Evolutionary conservation across 92 coral and sea anemone species (phyloP).

Genomic region (Micromussa lordhowensis): DNA sequence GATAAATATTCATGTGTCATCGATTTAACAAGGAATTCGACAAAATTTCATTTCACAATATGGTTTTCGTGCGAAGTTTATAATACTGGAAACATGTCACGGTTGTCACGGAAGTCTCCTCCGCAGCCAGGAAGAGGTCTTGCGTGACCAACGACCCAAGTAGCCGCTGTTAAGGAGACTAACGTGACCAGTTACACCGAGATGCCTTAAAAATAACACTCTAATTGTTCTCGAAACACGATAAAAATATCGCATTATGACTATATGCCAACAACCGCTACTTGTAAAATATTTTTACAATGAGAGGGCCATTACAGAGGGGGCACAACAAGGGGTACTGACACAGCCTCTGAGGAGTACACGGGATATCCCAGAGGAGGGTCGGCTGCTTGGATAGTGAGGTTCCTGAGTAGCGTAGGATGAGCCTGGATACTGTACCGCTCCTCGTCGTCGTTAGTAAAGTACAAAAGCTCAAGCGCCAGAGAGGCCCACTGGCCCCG

Average conservation of each 20-base stretch:
- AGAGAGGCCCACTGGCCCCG: too few relatives aligned
- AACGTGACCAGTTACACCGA: not conserved
- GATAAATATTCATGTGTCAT: not conserved
- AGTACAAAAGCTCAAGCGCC: slow-evolving; percentile 88
- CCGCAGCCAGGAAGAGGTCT: too few relatives aligned
- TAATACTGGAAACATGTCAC: not conserved
- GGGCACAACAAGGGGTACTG: slow-evolving; percentile 60
- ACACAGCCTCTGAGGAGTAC: slow-evolving; percentile 85
- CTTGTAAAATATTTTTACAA: not conserved
- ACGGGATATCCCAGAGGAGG: slow-evolving; percentile 99
- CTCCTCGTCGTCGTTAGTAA: slow-evolving; percentile 99
- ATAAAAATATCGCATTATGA: not conserved
- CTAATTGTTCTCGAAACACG: not conserved
- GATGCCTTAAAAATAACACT: not conserved
- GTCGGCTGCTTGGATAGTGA: slow-evolving; percentile 98
- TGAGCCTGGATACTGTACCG: slow-evolving; percentile 99
- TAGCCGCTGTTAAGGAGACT: too few relatives aligned
- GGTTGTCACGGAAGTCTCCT: too few relatives aligned
- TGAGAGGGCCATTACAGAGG: slow-evolving; percentile 46
- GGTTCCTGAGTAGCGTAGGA: slow-evolving; percentile 92
- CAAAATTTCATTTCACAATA: not conserved
- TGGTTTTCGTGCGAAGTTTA: not conserved
- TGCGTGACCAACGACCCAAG: too few relatives aligned
- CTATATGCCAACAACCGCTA: not conserved
- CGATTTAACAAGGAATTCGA: too few relatives aligned